phyloP scores from a whole-genome alignment of 2,113 vertebrate genomes.

The Antigone vipio region DNA sequence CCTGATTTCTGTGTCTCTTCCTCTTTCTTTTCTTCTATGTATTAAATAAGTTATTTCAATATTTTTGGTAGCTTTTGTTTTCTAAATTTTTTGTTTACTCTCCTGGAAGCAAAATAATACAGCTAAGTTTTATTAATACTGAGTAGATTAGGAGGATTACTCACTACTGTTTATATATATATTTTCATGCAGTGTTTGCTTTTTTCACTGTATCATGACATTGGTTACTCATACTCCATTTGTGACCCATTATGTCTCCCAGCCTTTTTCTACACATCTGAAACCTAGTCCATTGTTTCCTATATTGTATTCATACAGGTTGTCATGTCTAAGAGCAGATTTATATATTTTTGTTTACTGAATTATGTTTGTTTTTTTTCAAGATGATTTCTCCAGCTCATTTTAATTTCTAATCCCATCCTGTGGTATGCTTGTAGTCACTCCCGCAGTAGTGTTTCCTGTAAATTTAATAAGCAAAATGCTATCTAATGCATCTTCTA shows the following conservation, averaged over 20 bases:
- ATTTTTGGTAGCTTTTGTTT: background rate
- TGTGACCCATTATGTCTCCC: background rate
- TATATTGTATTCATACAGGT: background rate
- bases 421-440: background rate
- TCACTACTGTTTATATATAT: background rate
- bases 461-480: slow-evolving; percentile 1
- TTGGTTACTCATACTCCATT: background rate
- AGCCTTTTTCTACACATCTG: background rate
- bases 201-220: background rate
- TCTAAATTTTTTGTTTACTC: background rate
- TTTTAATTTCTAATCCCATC: background rate
- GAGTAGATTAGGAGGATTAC: background rate
- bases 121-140: background rate
- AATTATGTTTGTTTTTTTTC: background rate
- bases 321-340: background rate
- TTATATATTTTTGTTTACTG: background rate
- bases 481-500: background rate
- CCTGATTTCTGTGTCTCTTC: background rate
- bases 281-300: background rate
- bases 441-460: background rate
- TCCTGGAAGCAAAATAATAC: background rate
- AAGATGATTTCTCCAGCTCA: background rate
- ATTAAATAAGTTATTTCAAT: background rate
- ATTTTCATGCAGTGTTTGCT: background rate
- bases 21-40: background rate